Evolutionary conservation across 1,140 invertebrate genomes (phyloP), one percentile per base, ranked within the genome.

Genomic region (Apis cerana): DNA sequence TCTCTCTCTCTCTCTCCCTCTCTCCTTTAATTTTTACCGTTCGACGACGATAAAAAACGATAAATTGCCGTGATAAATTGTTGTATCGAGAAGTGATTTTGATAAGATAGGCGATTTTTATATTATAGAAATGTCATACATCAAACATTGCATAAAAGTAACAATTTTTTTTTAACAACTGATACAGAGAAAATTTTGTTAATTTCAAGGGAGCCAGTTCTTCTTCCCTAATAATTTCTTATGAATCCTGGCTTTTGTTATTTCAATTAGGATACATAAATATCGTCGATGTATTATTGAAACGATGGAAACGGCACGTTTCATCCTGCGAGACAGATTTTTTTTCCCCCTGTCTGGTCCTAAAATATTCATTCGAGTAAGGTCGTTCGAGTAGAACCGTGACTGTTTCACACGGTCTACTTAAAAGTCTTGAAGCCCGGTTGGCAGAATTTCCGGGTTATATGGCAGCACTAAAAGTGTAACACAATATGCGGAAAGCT

Each of bases 301-400:
- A 64, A 64, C 23, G 72, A 52, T n/a, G 48, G 62, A 27, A 75
- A 52, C 59, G 23, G 61, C 48, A 52, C 43, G 33, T 75, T 75
- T 75, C 43, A n/a, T 52, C 48, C n/a, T 21, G 23, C 5, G 48
- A 64, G 61, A 23, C 33, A n/a, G n/a, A 75, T 54, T 75, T 43
- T 43, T 43, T 43, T 75, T 65, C 54, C 5, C 74, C 33, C 33
- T 21, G 48, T 2, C 61, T 17, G 17, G 0, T 23, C 19, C 19
- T 54, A 64, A 75, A 75, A 75, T 75, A 75, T 75, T 75, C 74
- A 54, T 75, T 75, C 61, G 61, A 33, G 33, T 65, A 43, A 54
- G 48, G 48, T 65, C 23, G 23, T 75, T 65, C 21, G 61, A 12
- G n/a, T 27, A 33, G 12, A 33, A 33, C 48, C 48, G 61, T 64